Base-by-base conservation (phyloP, 2,888 invertebrate species). In the Dryobotodes eremita region DNA sequence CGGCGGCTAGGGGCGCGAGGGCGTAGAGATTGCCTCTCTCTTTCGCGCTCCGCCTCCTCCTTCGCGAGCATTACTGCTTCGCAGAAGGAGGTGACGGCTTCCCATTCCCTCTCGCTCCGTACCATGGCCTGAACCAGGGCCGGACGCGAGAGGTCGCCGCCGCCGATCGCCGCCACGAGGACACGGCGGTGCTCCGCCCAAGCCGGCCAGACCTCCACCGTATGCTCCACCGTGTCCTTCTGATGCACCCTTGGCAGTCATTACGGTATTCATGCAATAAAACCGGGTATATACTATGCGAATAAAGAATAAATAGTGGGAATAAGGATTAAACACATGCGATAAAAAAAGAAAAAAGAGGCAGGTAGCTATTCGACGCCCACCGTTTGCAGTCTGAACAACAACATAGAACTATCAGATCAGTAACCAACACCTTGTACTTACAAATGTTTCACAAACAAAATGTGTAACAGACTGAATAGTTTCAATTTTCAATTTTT, bases 401-500 rank as follows among this genome's bases (percentile, higher is more conserved):
- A 31, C 8, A 62, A 17, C 5, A 64, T 17, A n/a, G 1, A 36
- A 48, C 6, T 77, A 42, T 50, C 17, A 15, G 20, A 64, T 73
- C 57, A 53, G 26, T 59, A 59, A 65, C 20, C 1, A 53, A 57
- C 59, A 66, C 15, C 15, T 46, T 36, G n/a, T 23, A 55, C 53
- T 5, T 75, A 15, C 8, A 70, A 65, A 83, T 57, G 36, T 62
- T 75, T 72, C 26, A 64, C 65, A 79, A 78, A 76, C 71, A 73
- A 62, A 75, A 31, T 71, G 62, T 70, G 53, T 48, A 73, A 61
- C 61, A 62, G 53, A 71, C 26, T 36, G 64, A 65, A 68, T 79
- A 71, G 48, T 79, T 81, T 77, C 1, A 57, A 71, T 72, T 79
- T 75, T 66, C 55, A 75, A 42, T 31, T 73, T 82, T 83, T 86